Evolutionary conservation across 2,888 invertebrate genomes (phyloP).

Genomic region (Ectemnius continuus): DNA sequence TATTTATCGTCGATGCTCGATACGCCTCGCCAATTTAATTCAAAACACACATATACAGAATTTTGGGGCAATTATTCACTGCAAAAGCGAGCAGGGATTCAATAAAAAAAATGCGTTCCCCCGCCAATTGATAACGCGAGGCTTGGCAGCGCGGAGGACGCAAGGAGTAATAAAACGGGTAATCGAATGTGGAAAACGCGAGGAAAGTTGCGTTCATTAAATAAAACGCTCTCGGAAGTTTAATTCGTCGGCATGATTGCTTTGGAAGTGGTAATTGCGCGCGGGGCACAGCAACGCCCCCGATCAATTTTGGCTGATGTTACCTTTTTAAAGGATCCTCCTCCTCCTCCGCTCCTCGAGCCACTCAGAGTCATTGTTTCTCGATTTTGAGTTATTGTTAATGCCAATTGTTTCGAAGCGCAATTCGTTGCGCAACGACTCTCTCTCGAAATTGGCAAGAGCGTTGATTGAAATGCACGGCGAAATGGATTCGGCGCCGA

Average conservation of each 20-base stretch:
- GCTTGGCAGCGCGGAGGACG: neutral
- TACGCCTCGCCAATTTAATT: no score
- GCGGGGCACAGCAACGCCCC: neutral
- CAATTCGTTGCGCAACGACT: neutral
- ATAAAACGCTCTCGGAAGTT: neutral
- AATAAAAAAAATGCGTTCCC: no score
- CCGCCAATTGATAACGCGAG: no score
- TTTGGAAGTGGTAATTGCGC: constrained; percentile 6
- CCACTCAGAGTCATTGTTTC: neutral
- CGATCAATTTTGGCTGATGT: neutral
- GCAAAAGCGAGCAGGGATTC: no score
- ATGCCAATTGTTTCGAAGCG: neutral
- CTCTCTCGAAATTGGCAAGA: no score
- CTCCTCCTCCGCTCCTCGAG: no score
- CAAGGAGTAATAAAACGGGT: neutral
- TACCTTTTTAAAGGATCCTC: neutral
- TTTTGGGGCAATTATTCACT: no score
- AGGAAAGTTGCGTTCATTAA: constrained; percentile 7
- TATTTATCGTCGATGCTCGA: no score
- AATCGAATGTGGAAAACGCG: constrained; percentile 3
- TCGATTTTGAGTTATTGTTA: constrained; percentile 1
- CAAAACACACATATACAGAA: no score
- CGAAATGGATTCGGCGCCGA: no score
- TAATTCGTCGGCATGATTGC: neutral
- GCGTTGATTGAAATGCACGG: no score